Base-by-base conservation (phyloP, 2,888 invertebrate species). In the Lasioglossum zephyrum region DNA sequence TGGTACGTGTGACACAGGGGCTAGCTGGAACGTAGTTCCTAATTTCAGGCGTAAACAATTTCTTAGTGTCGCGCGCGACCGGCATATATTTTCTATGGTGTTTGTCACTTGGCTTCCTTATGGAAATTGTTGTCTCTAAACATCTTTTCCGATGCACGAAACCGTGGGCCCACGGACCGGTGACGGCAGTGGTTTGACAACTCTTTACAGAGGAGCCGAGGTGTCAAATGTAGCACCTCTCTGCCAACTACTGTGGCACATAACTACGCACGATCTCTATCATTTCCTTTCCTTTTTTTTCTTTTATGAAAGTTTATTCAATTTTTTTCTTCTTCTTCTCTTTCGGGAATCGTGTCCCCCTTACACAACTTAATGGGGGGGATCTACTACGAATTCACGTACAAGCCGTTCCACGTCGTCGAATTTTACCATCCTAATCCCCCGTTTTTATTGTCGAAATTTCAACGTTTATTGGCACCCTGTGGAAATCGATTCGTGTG, bases 201-300 rank as follows among this genome's bases (percentile, higher is more conserved):
- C 90, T 90, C 91, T 91, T 91, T 91, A 89, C 82, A 72, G 81
- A 76, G 85, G 81, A 86, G 85, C 88, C 81, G 85, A 91, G 93
- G 93, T 94, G 94, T 93, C 94, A 93, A 94, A 95, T 94, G 92
- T 94, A 93, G 89, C 94, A 94, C 92, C 90, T 91, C 89, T 90
- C 91, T 89, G 94, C 91, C 93, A 94, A 94, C 94, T 94, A 94
- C 94, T 85, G 94, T 92, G 85, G 93, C 92, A 91, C 92, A 93
- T 92, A 91, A 86, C 87, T 92, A 92, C 92, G 91, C 92, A 90
- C 92, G 92, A 89, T 88, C 88, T 84, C 87, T 83, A 88, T 87
- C 85, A 81, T 79, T 81, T 85, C 81, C 70, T 70, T 41, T 39
- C 39, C 39, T 69, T 66, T 36, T 66, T 77, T 83, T 84, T 82